These are phyloP conservation scores for Octonoba sinensis DNA, from an alignment of 2,888 invertebrate genomes.

Conservation along the genomic window DNA sequence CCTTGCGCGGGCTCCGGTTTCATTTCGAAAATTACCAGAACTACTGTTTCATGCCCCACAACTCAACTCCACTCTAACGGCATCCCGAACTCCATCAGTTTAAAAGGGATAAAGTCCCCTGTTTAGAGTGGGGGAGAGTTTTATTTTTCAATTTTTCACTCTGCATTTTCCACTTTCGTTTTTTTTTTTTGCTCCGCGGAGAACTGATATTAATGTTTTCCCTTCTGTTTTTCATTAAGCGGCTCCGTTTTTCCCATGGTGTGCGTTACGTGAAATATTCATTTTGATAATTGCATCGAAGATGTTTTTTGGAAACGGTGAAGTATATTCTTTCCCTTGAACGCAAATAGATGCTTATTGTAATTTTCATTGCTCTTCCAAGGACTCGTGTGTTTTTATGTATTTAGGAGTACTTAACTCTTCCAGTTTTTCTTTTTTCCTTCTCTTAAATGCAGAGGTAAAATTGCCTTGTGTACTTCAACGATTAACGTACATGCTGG, in stretches of 20 bases:
- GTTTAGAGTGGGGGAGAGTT: conserved; percentile 5
- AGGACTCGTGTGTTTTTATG: conserved; percentile 4
- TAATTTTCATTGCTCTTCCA: conserved; percentile 24
- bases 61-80: conserved; percentile 10
- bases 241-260: not conserved
- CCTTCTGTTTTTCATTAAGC: not conserved
- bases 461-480: too few species aligned
- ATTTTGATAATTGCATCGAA: too few species aligned
- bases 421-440: not conserved
- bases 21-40: conserved; percentile 53
- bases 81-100: conserved; percentile 7
- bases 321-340: too few species aligned
- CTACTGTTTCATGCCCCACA: conserved; percentile 22
- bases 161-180: conserved; percentile 3
- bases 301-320: too few species aligned
- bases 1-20: conserved; percentile 16
- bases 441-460: not conserved
- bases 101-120: not conserved
- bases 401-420: not conserved
- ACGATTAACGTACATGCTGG: too few species aligned
- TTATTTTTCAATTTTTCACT: conserved; percentile 58
- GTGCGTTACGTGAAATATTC: not conserved
- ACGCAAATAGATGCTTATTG: too few species aligned
- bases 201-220: not conserved
- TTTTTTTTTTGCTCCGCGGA: not conserved